These are phyloP conservation scores for Drosophila nannoptera DNA, from an alignment of 1,140 invertebrate species.

Conservation along the genomic window DNA sequence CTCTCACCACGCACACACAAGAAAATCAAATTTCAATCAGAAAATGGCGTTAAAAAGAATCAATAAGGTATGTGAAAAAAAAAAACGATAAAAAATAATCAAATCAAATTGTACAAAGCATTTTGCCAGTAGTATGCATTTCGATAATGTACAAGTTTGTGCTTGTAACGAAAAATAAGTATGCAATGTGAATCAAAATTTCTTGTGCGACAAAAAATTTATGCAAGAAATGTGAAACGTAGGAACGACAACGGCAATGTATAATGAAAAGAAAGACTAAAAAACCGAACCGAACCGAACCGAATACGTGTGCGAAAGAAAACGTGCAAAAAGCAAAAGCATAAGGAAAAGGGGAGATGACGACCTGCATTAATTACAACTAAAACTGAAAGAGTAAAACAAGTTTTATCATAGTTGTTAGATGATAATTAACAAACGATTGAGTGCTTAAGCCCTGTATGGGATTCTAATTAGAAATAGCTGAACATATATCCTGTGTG, in stretches of 20 bases:
- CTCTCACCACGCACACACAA: slow-evolving; percentile 67
- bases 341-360: slow-evolving; percentile 59
- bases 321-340: slow-evolving; percentile 68
- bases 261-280: slow-evolving; percentile 60
- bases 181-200: slow-evolving; percentile 51
- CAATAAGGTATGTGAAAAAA: slow-evolving; percentile 90
- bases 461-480: slow-evolving; percentile 38
- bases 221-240: slow-evolving; percentile 79
- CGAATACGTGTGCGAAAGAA: slow-evolving; percentile 80
- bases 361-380: slow-evolving; percentile 65
- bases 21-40: slow-evolving; percentile 79
- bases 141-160: slow-evolving; percentile 34
- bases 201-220: slow-evolving; percentile 70
- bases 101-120: slow-evolving; percentile 44
- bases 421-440: slow-evolving; percentile 5
- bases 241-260: slow-evolving; percentile 54
- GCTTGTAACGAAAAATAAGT: slow-evolving; percentile 28
- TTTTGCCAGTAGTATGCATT: slow-evolving; percentile 30
- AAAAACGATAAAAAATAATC: slow-evolving; percentile 45
- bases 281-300: slow-evolving; percentile 40
- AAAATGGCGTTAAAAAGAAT: slow-evolving; percentile 97
- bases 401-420: slow-evolving; percentile 41
- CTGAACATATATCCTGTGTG: slow-evolving; percentile 34
- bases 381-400: slow-evolving; percentile 38
- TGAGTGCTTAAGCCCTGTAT: slow-evolving; percentile 10